Evolutionary conservation across 2,113 vertebrate species (phyloP), one percentile per base, ranked within the genome.

Genomic region (Spheniscus mendiculus): DNA sequence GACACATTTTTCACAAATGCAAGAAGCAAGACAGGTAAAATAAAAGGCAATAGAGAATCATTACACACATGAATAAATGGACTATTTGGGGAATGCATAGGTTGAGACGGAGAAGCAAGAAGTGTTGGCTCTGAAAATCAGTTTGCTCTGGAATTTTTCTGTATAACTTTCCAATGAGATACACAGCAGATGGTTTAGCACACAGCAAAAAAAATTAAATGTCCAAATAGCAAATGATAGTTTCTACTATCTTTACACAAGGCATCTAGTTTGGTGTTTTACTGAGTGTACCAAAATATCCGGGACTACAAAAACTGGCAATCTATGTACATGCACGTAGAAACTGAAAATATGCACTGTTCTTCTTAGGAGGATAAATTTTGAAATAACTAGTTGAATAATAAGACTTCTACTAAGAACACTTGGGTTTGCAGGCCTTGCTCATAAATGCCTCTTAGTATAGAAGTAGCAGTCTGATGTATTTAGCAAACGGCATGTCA

Each of bases 401-500:
- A 66, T 71, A 91, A 73, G 27, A 49, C 29, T 71, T 42, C 22
- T 34, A 42, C 62, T 52, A 72, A 83, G 47, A 30, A 13, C 27
- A 34, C 47, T 72, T 49, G 26, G 21, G 52, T 92, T 73, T 89
- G 38, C 65, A 44, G 61, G 53, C 79, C 81, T 74, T 65, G 56
- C 44, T 38, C 61, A 40, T 49, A n/a, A 88, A 90, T 40, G 32
- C 66, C 67, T 95, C 82, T 86, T 90, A 73, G 66, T 67, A n/a
- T 55, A 92, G 89, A 89, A 93, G 80, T 32, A 53, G 77, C 85
- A 55, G 30, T 73, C 62, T 73, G 84, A 72, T 87, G 50, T 76
- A 92, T 91, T 92, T 72, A 81, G 94, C 70, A 89, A 91, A 71
- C 56, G 34, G 49, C 63, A 14, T 65, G 86, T 97, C 87, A 89